Evolutionary conservation across 2,888 invertebrate species (phyloP), one percentile per base, ranked within the genome.

Genomic region (Spialia ferax): DNA sequence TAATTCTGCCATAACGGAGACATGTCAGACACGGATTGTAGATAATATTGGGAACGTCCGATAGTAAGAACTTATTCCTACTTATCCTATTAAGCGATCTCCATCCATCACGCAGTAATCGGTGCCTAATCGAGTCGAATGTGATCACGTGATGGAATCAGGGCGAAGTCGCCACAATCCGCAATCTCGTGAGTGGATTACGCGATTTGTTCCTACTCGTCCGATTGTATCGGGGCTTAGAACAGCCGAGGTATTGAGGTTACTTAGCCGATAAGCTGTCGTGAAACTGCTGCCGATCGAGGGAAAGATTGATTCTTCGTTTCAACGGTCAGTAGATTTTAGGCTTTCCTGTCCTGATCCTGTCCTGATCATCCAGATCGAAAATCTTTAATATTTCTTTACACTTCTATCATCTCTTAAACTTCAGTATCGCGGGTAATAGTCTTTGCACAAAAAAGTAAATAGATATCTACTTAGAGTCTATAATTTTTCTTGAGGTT

Each of bases 151-250:
- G 62, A 50, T 38, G 42, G 50, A 35, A 20, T 26, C n/a, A 18
- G 18, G 45, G 18, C 18, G 6, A 45, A 45, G 10, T 45, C 55
- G 61, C 38, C 50, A 50, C 32, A 56, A 56, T 29, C 38, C 54
- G 63, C 69, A 56, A 63, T 68, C 59, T 32, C 18, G 59, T 68
- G 57, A 68, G 68, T 63, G 68, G 68, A 68, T 63, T 63, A 62
- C 38, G 26, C 68, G 62, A 62, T 62, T 68, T 55, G 54, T 63
- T 54, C 63, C 63, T 48, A 63, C 63, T 56, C 45, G 55, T 56
- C 63, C 18, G 55, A 63, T 54, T 63, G 55, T 45, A 54, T 56
- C 63, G 55, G 38, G 2, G 63, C 42, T 42, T 15, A 42, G 13
- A 5, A 42, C 42, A 7, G 42, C 42, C 42, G 22, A 48, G 48